Evolutionary conservation across 1,140 invertebrate genomes (phyloP).

Genomic region (Drosophila triauraria): DNA sequence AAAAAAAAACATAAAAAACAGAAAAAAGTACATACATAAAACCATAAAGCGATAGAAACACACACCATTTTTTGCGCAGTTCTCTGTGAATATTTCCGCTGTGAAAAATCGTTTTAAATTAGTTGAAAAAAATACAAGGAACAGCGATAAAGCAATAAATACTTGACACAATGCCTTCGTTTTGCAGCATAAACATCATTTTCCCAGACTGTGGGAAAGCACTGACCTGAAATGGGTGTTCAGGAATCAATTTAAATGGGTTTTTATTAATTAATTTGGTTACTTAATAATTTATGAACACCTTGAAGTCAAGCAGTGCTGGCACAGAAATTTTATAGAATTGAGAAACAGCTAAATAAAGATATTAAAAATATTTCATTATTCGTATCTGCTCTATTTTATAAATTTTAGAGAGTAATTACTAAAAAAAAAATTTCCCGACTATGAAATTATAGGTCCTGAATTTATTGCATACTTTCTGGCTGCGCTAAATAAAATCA

Average conservation of each 20-base stretch:
- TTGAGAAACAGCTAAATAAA: no score
- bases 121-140: slow-evolving; percentile 66
- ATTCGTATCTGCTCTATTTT: no score
- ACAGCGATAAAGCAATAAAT: slow-evolving; percentile 72
- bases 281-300: background rate
- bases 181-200: slow-evolving; percentile 52
- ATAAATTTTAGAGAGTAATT: background rate
- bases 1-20: slow-evolving; percentile 19
- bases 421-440: no score
- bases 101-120: slow-evolving; percentile 75
- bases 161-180: slow-evolving; percentile 53
- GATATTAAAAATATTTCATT: no score
- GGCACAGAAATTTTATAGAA: no score
- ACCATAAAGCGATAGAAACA: slow-evolving; percentile 21
- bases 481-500: no score
- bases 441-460: background rate
- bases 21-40: slow-evolving; percentile 21
- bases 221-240: background rate
- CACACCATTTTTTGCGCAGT: slow-evolving; percentile 34
- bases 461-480: background rate
- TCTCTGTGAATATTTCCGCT: slow-evolving; percentile 50
- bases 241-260: background rate
- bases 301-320: background rate
- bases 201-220: background rate
- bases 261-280: background rate